Base-by-base conservation (phyloP, 2,113 vertebrate species). In the Eptesicus fuscus region DNA sequence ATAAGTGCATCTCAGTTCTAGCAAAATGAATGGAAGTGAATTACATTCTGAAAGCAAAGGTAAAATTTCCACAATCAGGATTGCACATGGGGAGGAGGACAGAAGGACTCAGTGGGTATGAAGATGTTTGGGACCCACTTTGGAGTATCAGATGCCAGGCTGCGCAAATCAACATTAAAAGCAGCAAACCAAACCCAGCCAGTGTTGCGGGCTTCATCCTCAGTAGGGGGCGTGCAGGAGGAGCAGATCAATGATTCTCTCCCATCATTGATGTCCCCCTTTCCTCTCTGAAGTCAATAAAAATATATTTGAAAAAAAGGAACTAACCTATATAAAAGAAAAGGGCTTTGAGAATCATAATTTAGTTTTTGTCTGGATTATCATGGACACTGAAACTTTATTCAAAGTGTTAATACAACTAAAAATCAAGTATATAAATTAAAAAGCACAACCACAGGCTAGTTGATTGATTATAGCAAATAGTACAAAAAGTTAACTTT, bases 381-480 rank as follows among this genome's bases (percentile, higher is more conserved):
- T 59, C 13, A 16, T 51, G 12, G 56, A 76, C 22, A 76, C 3
- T 35, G 28, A 87, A 77, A 77, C 69, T 35, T 56, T 56, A 84
- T 88, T n/a, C 13, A 53, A 70, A 77, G 16, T 71, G 47, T 70
- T 59, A 67, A 37, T n/a, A 49, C 7, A 86, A 35, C 47, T 90
- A n/a, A 93, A 95, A 74, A 49, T 35, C n/a, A 90, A 83, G 20
- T 44, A 86, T 53, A 40, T 86, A 85, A 90, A n/a, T 11, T 59
- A 59, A 74, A 85, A 82, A 69, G 5, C 13, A 61, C 12, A 74
- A 11, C 4, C 17, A 47, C 25, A 56, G 17, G n/a, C 32, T 59
- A 69, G 56, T 30, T 80, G 40, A 49, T 35, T 35, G 17, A 25
- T 79, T 53, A 53, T 44, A 82, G 7, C 3, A 61, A 78, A 83